phyloP scores from a whole-genome alignment of 1,140 invertebrate genomes.

The Drosophila mauritiana region DNA sequence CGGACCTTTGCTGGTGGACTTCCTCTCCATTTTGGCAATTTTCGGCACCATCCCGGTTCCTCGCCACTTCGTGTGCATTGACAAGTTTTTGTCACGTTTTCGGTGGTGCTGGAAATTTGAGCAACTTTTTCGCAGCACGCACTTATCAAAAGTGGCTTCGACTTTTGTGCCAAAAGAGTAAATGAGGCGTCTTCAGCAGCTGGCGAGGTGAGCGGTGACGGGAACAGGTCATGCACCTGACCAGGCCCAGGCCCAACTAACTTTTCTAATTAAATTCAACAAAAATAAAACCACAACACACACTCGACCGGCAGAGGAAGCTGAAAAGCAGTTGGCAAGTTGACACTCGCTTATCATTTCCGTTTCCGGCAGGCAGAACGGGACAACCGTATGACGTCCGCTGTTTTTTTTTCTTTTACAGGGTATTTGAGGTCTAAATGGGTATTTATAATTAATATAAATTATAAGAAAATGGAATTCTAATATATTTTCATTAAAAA shows the following conservation, averaged over 20 bases:
- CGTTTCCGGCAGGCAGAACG: slow-evolving; percentile 61
- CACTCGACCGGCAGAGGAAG: background rate
- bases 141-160: slow-evolving; percentile 78
- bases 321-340: slow-evolving; percentile 63
- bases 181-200: slow-evolving; percentile 59
- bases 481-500: too few relatives aligned
- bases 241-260: slow-evolving; percentile 50
- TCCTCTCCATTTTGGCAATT: slow-evolving; percentile 9
- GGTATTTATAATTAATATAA: background rate
- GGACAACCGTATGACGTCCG: slow-evolving; percentile 49
- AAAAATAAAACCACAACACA: slow-evolving; percentile 31
- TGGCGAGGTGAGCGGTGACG: background rate
- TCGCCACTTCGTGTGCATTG: slow-evolving; percentile 36
- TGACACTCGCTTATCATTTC: slow-evolving; percentile 76
- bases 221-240: slow-evolving; percentile 49
- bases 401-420: slow-evolving; percentile 19
- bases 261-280: slow-evolving; percentile 73
- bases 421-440: background rate
- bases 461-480: background rate
- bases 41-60: too few relatives aligned
- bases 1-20: slow-evolving; percentile 35
- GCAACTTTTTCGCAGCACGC: slow-evolving; percentile 71
- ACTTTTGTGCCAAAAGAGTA: slow-evolving; percentile 65
- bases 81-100: slow-evolving; percentile 76
- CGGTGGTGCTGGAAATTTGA: slow-evolving; percentile 67